These are phyloP conservation scores for Eilema caniola DNA, from an alignment of 2,888 invertebrate genomes.

Conservation along the genomic window DNA sequence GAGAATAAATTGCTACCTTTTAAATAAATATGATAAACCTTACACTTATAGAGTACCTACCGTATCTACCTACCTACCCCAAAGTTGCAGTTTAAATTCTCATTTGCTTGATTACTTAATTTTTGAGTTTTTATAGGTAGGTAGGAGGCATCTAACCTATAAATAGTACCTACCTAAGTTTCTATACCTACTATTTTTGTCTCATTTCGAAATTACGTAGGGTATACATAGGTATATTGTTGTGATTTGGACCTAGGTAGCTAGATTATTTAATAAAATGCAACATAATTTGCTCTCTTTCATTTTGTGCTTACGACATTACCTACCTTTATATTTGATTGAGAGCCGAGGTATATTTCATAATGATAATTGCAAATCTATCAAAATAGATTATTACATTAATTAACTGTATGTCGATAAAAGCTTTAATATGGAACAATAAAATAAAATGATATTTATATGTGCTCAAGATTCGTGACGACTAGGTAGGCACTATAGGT, in stretches of 20 bases:
- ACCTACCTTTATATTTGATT: not conserved
- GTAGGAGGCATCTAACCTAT: not conserved
- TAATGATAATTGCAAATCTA: not conserved
- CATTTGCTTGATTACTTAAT: not conserved
- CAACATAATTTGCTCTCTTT: not conserved
- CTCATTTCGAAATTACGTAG: not conserved
- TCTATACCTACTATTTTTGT: not conserved
- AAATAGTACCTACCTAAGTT: not conserved
- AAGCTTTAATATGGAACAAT: not conserved
- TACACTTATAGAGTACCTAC: not conserved
- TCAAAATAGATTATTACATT: constrained; percentile 2
- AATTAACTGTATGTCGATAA: not conserved
- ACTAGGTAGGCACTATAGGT: not conserved
- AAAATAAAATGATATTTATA: not conserved
- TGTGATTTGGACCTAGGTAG: not conserved
- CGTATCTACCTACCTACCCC: no score
- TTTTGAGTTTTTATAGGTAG: not conserved
- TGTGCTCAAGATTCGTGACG: not conserved
- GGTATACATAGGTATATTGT: not conserved
- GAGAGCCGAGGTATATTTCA: not conserved
- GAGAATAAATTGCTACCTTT: no score
- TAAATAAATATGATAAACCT: not conserved
- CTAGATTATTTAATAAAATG: not conserved
- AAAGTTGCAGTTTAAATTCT: no score
- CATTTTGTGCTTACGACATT: not conserved